Evolutionary conservation across 2,113 vertebrate genomes (phyloP).

Genomic region (Actinemys pallida): DNA sequence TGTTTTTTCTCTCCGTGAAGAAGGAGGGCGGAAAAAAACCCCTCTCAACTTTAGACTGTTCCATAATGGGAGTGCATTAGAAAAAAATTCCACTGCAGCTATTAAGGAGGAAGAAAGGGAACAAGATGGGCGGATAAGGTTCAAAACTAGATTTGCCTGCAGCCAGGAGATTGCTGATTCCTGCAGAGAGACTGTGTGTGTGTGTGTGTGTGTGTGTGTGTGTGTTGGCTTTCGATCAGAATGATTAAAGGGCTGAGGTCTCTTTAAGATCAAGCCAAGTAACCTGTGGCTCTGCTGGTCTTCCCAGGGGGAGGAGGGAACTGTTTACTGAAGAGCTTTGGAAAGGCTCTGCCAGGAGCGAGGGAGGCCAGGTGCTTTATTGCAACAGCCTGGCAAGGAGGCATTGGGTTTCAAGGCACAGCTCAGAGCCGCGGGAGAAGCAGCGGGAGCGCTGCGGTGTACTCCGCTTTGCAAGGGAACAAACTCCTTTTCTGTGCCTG

Average conservation of each 20-base stretch:
- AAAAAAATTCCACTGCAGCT: neutral
- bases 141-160: fast-evolving
- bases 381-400: fast-evolving
- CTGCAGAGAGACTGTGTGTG: fast-evolving
- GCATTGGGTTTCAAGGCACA: neutral
- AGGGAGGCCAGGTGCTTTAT: fast-evolving
- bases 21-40: fast-evolving
- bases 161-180: neutral
- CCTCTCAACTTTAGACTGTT: neutral
- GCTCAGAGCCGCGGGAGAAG: neutral
- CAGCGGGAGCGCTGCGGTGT: neutral
- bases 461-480: neutral
- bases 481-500: neutral
- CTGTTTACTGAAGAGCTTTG: neutral
- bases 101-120: neutral
- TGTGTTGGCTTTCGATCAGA: neutral
- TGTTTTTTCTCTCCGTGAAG: neutral
- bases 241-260: neutral
- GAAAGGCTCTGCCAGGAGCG: neutral
- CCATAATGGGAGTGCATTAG: neutral
- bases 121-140: neutral
- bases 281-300: conserved; percentile 4
- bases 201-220: neutral
- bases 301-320: neutral
- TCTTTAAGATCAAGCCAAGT: neutral